phyloP scores from a whole-genome alignment of 2,888 invertebrate genomes.

The Ypsolopha scabrella region DNA sequence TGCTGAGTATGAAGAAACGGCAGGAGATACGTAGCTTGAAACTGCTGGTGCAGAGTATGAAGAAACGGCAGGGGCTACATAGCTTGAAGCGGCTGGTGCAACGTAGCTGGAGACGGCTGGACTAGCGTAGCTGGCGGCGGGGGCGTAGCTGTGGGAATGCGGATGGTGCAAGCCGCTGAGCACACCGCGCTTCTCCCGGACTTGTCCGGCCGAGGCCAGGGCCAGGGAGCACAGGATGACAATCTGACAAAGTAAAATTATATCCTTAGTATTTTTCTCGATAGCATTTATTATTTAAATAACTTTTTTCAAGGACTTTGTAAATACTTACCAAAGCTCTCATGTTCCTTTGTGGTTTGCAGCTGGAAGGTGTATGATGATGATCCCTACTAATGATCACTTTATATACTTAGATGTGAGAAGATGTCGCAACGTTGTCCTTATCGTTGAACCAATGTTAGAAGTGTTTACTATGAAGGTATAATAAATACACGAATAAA shows the following conservation, averaged over 20 bases:
- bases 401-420: slow-evolving; percentile 10
- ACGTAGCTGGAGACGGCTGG: not conserved
- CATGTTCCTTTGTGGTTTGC: slow-evolving; percentile 16
- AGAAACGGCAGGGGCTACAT: no score
- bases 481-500: no score
- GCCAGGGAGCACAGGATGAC: slow-evolving; percentile 19
- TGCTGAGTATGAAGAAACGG: not conserved
- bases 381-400: slow-evolving; percentile 7
- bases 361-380: slow-evolving; percentile 8
- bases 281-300: not conserved
- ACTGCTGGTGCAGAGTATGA: no score
- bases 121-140: not conserved
- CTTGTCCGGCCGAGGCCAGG: slow-evolving; percentile 18
- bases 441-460: no score
- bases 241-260: slow-evolving; percentile 8
- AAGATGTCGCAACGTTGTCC: slow-evolving; percentile 1
- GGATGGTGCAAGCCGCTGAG: slow-evolving; percentile 15
- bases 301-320: not conserved
- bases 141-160: not conserved
- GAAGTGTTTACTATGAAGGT: no score
- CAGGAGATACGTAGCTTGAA: no score
- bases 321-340: slow-evolving; percentile 31
- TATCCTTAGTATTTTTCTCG: no score
- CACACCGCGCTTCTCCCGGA: slow-evolving; percentile 30
- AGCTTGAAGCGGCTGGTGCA: not conserved